Evolutionary conservation across 2,888 invertebrate species (phyloP), one percentile per base, ranked within the genome.

Genomic region (Galeruca laticollis): DNA sequence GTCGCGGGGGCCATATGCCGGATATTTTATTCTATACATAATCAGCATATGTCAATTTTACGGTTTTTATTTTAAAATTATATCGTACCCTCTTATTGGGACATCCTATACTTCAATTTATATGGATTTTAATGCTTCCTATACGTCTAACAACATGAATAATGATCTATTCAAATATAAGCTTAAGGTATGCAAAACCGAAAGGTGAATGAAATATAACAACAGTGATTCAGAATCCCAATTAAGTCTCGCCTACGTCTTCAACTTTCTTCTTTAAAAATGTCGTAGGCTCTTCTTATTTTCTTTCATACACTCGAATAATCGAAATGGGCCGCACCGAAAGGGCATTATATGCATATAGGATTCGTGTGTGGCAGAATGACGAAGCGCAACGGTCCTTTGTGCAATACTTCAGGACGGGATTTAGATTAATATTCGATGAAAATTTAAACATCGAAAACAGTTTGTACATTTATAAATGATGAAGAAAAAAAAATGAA

Each of bases 301-400:
- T 67, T 40, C 31, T 47, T 49, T 52, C 33, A 26, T 62, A 54
- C 26, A 26, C 21, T 33, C 35, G 43, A 57, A 57, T 37, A 61
- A 68, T 63, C 60, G 70, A 68, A 70, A 73, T 73, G 73, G 74
- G 74, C 63, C 60, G 67, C 49, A 70, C 71, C 71, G 59, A 72
- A 74, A 68, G 60, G 70, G 70, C 70, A 75, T 75, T 75, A 75
- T 75, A 75, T 75, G 75, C 61, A 75, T 73, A 73, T 75, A 68
- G 73, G 70, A 69, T 70, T 71, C 68, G 66, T 67, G 72, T 71
- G 70, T 68, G 71, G 64, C 71, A 60, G 54, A 66, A 70, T 75
- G 74, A 74, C 74, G 68, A 47, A 65, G 71, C 72, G 64, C 15
- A 63, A 60, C 26, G 13, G 54, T 43, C 35, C 31, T 56, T 63